Conservation (phyloP, 2,797 vertebrate species). For the Anguilla anguilla region DNA sequence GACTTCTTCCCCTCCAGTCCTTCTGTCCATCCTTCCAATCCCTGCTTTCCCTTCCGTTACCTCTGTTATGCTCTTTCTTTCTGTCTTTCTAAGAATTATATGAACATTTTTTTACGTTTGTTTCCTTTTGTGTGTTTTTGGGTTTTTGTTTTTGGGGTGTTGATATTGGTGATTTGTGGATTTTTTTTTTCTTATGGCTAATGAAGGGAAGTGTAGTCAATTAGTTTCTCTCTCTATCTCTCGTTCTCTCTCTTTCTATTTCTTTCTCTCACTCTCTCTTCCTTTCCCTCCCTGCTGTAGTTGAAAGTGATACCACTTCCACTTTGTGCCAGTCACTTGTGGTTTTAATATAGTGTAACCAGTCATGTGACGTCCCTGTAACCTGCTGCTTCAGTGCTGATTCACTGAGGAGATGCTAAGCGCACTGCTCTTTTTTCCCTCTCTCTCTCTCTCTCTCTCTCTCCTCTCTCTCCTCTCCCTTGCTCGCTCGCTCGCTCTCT, state of each 20-base stretch:
- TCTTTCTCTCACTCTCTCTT: slow-evolving; percentile 10
- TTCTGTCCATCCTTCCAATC: background rate
- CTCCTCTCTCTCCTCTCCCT: slow-evolving; percentile 53
- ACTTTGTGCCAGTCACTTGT: slow-evolving; percentile 50
- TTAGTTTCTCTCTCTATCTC: background rate
- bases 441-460: slow-evolving; percentile 36
- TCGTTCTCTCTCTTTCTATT: slow-evolving; percentile 25
- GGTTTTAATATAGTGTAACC: slow-evolving; percentile 54
- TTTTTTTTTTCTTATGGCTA: background rate
- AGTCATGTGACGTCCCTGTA: slow-evolving; percentile 54
- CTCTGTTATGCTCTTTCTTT: background rate
- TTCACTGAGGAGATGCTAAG: slow-evolving; percentile 63
- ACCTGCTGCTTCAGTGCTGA: slow-evolving; percentile 71
- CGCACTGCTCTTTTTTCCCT: slow-evolving; percentile 46
- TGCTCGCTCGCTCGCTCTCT: slow-evolving; percentile 31
- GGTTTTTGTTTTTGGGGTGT: background rate
- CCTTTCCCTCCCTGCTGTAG: background rate
- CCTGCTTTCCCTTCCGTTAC: slow-evolving; percentile 41
- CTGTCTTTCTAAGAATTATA: background rate
- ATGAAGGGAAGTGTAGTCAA: background rate
- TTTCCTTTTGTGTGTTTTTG: too few relatives aligned
- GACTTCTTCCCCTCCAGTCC: slow-evolving; percentile 5
- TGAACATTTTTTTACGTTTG: too few relatives aligned
- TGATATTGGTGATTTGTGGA: background rate
- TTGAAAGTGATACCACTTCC: slow-evolving; percentile 28